Conservation (phyloP, 92 coral and sea anemone species). For the Paragorgia papillata region DNA sequence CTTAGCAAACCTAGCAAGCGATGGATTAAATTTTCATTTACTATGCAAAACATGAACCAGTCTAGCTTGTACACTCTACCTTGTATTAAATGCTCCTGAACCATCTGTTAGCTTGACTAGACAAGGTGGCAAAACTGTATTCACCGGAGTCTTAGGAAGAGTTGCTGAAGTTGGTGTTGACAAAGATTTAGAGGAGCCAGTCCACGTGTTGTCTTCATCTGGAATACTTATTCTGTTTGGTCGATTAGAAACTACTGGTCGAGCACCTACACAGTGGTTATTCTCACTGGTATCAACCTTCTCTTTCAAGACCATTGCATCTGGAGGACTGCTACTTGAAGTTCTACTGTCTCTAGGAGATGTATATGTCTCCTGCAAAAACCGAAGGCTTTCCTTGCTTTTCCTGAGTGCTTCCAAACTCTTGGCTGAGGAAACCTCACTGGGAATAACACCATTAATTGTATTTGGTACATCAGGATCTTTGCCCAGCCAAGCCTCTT, state of each 20-base stretch:
- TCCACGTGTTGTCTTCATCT: background rate
- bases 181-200: background rate
- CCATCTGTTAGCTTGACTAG: constrained; percentile 91
- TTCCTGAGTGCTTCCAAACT: constrained; percentile 27
- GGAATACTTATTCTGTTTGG: constrained; percentile 14
- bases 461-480: background rate
- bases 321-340: background rate
- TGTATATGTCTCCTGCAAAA: constrained; percentile 6
- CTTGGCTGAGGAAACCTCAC: background rate
- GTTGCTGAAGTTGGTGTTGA: constrained; percentile 21
- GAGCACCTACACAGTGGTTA: background rate
- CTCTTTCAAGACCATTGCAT: background rate
- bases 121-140: constrained; percentile 60
- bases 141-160: constrained; percentile 41
- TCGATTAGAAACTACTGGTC: background rate
- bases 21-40: no score
- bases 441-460: background rate
- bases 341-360: background rate
- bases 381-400: constrained; percentile 25
- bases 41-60: no score
- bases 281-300: background rate
- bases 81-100: constrained; percentile 87
- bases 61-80: constrained; percentile 65
- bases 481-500: background rate
- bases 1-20: no score